Evolutionary conservation across 2,888 invertebrate species (phyloP).

Genomic region (Orthonevra nobilis): DNA sequence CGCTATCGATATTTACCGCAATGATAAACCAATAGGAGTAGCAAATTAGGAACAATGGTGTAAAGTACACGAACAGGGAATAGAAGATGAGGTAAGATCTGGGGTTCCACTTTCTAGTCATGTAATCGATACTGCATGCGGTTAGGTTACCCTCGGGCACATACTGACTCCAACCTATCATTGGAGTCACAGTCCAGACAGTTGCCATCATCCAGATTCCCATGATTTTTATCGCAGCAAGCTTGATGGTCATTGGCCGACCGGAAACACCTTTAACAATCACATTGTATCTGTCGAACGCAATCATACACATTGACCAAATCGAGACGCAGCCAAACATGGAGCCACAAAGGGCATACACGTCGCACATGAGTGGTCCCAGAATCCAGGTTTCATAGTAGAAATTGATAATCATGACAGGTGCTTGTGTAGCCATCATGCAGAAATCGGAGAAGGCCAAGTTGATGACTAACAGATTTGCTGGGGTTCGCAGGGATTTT

Average conservation of each 20-base stretch:
- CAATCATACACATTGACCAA: constrained; percentile 95
- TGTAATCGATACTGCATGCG: constrained; percentile 82
- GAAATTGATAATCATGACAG: constrained; percentile 83
- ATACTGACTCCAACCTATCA: constrained; percentile 83
- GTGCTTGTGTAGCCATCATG: constrained; percentile 82
- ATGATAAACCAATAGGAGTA: constrained; percentile 84
- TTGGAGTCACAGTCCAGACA: constrained; percentile 82
- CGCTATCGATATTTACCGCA: constrained; percentile 74
- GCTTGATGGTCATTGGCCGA: constrained; percentile 81
- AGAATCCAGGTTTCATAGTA: constrained; percentile 84
- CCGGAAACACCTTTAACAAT: constrained; percentile 89
- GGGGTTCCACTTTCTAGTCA: constrained; percentile 80
- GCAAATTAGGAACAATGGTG: constrained; percentile 82
- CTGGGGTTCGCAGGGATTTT: constrained; percentile 82
- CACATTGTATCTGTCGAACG: constrained; percentile 94
- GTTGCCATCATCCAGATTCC: constrained; percentile 82
- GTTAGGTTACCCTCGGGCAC: constrained; percentile 85
- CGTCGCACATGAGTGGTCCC: constrained; percentile 82
- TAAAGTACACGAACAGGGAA: constrained; percentile 80
- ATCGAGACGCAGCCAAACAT: constrained; percentile 93
- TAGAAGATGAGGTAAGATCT: constrained; percentile 81
- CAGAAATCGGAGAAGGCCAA: constrained; percentile 84
- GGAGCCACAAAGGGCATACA: constrained; percentile 84
- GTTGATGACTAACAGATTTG: constrained; percentile 84
- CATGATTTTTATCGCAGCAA: constrained; percentile 81